Evolutionary conservation across 2,888 invertebrate species (phyloP), one percentile per base, ranked within the genome.

Genomic region (Petrophora chlorosata): DNA sequence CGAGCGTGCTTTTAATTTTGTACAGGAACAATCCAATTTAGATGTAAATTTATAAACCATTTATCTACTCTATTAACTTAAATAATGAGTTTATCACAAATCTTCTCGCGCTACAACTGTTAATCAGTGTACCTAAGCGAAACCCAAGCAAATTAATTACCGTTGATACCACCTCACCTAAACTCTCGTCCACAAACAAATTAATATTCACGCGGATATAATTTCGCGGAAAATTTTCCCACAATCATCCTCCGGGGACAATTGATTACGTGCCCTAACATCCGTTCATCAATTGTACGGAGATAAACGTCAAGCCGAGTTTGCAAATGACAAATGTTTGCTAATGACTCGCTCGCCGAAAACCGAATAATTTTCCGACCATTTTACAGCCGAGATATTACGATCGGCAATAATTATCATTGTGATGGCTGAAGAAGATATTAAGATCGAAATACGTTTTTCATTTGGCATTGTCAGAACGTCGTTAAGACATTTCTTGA

Each of bases 241-340:
- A 77, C 75, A 78, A 74, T 81, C 76, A 79, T 82, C 67, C 76
- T 73, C 70, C 44, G 63, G 70, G 76, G 73, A 83, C 81, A 84
- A 83, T 83, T 82, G 82, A 84, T 85, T 81, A 79, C 82, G 73
- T 70, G 71, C 73, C 78, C 80, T 79, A 82, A 79, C 82, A 85
- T 82, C 79, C 82, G 84, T 79, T 81, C 82, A 84, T 85, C 84
- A 84, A 83, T 84, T 82, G 82, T 81, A 78, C 72, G 76, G 78
- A 80, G 82, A 85, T 85, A 82, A 84, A 81, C 79, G 85, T 86
- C 84, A 81, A 69, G 70, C 73, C 66, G 82, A 81, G 82, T 83
- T 84, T 83, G 81, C 79, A 82, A 84, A 83, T 84, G 85, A 84
- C 83, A 85, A 85, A 86, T 86, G 84, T 83, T 82, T 82, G 82